Conservation (phyloP, 2,797 vertebrate species). For the Ptychobarbus kaznakovi region DNA sequence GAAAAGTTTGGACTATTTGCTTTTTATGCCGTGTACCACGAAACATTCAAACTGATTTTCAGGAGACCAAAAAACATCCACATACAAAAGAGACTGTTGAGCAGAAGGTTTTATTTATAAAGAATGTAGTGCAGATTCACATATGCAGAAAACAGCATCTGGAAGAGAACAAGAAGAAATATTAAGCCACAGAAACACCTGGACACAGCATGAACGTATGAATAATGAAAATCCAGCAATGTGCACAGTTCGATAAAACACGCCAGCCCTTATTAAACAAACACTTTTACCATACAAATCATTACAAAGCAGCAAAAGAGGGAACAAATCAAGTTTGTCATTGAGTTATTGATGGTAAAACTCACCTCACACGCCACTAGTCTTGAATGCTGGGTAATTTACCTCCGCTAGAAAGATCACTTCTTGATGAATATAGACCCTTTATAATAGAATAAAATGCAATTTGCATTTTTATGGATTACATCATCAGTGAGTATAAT, state of each 20-base stretch:
- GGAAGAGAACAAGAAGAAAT: not conserved
- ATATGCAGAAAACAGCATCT: constrained; percentile 9
- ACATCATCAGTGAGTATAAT: not conserved
- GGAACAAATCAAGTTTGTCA: not conserved
- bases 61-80: not conserved
- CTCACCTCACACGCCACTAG: constrained; percentile 5
- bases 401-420: not conserved
- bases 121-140: not conserved
- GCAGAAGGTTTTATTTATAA: not conserved
- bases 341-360: not conserved
- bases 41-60: not conserved
- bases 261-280: not conserved
- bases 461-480: not conserved
- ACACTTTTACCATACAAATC: not conserved
- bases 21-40: not conserved
- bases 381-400: not conserved
- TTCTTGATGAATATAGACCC: not conserved
- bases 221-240: not conserved
- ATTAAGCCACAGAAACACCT: not conserved
- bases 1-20: not conserved
- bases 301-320: not conserved
- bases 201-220: not conserved
- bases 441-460: not conserved
- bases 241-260: not conserved
- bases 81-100: not conserved